Base-by-base conservation (phyloP, 2,888 invertebrate genomes). In the Gasteruption jaculator region DNA sequence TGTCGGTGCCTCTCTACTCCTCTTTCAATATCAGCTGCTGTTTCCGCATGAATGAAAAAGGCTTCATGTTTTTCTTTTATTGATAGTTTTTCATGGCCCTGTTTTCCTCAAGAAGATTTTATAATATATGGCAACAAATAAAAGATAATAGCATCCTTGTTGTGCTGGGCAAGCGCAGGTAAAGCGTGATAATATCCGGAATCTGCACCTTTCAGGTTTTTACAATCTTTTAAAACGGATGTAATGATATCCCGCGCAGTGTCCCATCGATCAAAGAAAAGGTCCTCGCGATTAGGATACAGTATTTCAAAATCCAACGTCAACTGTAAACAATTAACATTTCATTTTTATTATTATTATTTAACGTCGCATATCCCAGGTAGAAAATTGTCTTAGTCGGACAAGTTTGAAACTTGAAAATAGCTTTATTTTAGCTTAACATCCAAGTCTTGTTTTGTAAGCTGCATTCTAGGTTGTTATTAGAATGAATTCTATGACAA, bases 21-120 rank as follows among this genome's bases (percentile, higher is more conserved):
- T 32, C 16, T 4, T 8, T 16, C 14, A 15, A 45, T 32, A 8
- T 45, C 41, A 26, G 31, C 37, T 2, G 41, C 38, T 11, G 45
- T 41, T 15, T 32, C 8, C n/a, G 34, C 45, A 33, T 37, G 38
- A 18, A 45, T 25, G 8, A 41, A 16, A 37, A 41, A 45, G 14
- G 41, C 32, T 21, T 29, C 24, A 14, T 20, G 27, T 36, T 30
- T 43, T 39, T 42, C 37, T 27, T 27, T 10, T 12, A n/a, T 15
- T n/a, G 35, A 15, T 8, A 22, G 8, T 22, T 27, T 34, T 14
- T 19, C 34, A 20, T 8, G 16, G 15, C n/a, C 24, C 16, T 15
- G 16, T 22, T 16, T 26, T 29, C 27, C 14, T 18, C 25, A 27
- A 27, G 25, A 36, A 21, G 36, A 27, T 6, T 20, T 27, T n/a